phyloP scores from a whole-genome alignment of 2,888 invertebrate genomes.

The Caenorhabditis sp. region DNA sequence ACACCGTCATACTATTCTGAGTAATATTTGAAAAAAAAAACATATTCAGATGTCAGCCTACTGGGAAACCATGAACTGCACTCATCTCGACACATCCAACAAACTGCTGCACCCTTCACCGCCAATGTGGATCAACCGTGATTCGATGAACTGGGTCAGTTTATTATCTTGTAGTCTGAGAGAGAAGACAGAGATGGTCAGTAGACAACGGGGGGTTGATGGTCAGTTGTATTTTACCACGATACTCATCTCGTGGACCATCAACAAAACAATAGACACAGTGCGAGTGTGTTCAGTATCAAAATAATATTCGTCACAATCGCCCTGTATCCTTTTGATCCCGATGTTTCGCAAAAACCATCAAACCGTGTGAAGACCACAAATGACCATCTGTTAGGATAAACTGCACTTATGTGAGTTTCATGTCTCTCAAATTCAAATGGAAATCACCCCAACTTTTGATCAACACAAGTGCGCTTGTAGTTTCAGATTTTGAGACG shows the following conservation, averaged over 20 bases:
- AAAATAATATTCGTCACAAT: conserved; percentile 20
- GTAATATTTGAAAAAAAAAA: not conserved
- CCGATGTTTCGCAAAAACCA: conserved; percentile 26
- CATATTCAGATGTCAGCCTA: conserved; percentile 58
- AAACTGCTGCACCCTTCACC: conserved; percentile 59
- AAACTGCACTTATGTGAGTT: conserved; percentile 5
- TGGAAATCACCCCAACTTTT: not conserved
- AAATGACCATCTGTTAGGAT: conserved; percentile 14
- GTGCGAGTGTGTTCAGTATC: conserved; percentile 17
- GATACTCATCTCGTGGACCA: conserved; percentile 46
- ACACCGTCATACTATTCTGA: not conserved
- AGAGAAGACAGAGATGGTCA: not conserved
- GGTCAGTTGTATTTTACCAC: conserved; percentile 43
- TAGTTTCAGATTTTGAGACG: not conserved
- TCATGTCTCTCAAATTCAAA: not conserved
- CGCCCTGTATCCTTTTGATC: conserved; percentile 29
- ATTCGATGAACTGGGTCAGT: conserved; percentile 61
- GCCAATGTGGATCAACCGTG: conserved; percentile 56
- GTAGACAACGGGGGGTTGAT: not conserved
- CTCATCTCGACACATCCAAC: conserved; percentile 57
- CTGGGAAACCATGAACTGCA: conserved; percentile 62
- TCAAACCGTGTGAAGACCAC: conserved; percentile 6
- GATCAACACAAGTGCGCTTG: not conserved
- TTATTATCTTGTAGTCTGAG: conserved; percentile 40
- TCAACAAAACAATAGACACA: conserved; percentile 29